phyloP scores from a whole-genome alignment of 1,140 invertebrate species.

The Prorops nasuta region DNA sequence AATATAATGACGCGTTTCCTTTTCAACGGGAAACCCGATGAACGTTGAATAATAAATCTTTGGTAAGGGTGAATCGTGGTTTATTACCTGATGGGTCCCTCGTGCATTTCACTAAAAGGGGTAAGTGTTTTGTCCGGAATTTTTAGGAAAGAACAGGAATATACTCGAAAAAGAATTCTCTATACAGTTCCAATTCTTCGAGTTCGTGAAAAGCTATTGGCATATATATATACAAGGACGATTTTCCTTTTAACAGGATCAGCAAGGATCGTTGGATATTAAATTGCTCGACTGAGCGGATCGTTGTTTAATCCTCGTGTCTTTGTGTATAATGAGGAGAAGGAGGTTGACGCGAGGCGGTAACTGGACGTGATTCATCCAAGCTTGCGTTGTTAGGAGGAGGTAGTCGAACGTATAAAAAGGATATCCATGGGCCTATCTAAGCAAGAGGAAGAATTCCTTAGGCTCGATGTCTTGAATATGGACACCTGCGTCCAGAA shows the following conservation, averaged over 20 bases:
- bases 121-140: too few species aligned
- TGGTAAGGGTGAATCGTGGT: too few species aligned
- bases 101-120: too few species aligned
- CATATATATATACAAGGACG: not conserved
- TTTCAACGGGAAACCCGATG: too few species aligned
- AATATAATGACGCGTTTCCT: too few species aligned
- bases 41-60: too few species aligned
- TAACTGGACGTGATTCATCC: not conserved
- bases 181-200: not conserved
- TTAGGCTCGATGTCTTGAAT: not conserved
- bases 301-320: not conserved
- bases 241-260: not conserved
- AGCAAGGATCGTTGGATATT: not conserved
- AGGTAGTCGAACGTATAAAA: not conserved
- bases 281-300: not conserved
- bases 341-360: not conserved
- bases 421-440: not conserved
- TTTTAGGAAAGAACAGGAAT: too few species aligned
- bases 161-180: not conserved
- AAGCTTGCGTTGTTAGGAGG: not conserved
- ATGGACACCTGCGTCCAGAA: constrained; percentile 11
- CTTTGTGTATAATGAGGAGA: not conserved
- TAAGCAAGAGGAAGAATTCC: not conserved
- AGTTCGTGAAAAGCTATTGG: not conserved
- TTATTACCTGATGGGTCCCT: too few species aligned